Base-by-base conservation (phyloP, 2,797 vertebrate species). In the Epinephelus coioides region DNA sequence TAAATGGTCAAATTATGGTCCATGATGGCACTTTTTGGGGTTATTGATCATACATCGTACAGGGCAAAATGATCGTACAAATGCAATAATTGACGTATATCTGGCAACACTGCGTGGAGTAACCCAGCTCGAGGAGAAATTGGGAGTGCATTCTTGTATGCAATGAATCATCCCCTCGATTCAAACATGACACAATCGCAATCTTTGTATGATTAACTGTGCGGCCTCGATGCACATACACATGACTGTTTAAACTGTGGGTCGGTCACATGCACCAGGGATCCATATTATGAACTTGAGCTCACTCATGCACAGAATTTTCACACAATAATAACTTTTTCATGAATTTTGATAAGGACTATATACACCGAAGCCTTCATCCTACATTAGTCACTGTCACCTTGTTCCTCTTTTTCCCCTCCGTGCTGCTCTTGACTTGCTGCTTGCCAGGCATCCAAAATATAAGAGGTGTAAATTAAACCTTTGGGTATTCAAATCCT, bases 381-480 rank as follows among this genome's bases (percentile, higher is more conserved):
- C 59, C 73, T 71, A 44, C 55, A 63, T 79, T 66, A 88, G 67
- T 86, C 88, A 85, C 78, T 59, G n/a, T 76, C 53, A 73, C 67
- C 51, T 61, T 81, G 34, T 84, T 60, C 68, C 55, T 17, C 54
- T 77, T 73, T 44, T 55, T 44, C 23, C 55, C 49, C 57, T 76
- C 65, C 21, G 27, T 46, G 79, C 72, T 79, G 77, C 65, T 78
- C 54, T 75, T 67, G 23, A 66, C 82, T 59, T 70, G 43, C 69
- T 70, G 47, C 47, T 76, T 83, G 23, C 54, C 59, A 77, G 53
- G 34, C 51, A 49, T 79, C 65, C 55, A 72, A 50, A 86, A 83
- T 72, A 27, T 30, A 40, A 80, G 56, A 80, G 69, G 76, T 82
- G 56, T 74, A 82, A 84, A 88, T 87, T 76, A 81, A 84, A 78